phyloP scores from a whole-genome alignment of 2,888 invertebrate species.

The Dasypolia templi region DNA sequence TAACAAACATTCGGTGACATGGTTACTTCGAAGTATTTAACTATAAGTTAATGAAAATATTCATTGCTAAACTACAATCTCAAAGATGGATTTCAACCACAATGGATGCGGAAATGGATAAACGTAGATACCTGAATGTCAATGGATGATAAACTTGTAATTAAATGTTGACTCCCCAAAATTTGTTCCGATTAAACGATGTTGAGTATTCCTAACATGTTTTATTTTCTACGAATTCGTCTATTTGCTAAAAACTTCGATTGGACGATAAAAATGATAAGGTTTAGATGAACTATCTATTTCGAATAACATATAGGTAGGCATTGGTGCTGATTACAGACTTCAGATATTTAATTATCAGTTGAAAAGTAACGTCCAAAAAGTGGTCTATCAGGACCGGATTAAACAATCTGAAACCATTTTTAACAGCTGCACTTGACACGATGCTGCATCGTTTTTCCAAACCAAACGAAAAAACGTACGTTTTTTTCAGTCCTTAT shows the following conservation, averaged over 20 bases:
- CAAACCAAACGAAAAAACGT: too few species aligned
- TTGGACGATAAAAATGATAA: constrained; percentile 54
- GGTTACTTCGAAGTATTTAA: too few species aligned
- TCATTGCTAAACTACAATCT: too few species aligned
- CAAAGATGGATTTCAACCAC: too few species aligned
- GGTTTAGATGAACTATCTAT: constrained; percentile 11
- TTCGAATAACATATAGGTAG: neutral
- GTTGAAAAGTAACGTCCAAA: neutral
- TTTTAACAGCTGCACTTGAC: neutral
- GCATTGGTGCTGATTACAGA: neutral
- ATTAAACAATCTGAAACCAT: neutral
- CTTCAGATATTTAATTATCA: neutral
- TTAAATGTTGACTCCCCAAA: constrained; percentile 48
- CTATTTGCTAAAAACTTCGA: constrained; percentile 41
- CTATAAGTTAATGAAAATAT: too few species aligned
- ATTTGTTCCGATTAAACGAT: constrained; percentile 47
- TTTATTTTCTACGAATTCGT: constrained; percentile 43
- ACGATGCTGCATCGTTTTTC: neutral
- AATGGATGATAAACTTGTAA: constrained; percentile 49
- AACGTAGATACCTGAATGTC: neutral
- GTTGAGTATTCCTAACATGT: constrained; percentile 41
- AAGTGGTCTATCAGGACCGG: neutral
- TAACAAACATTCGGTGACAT: too few species aligned
- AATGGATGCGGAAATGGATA: neutral
- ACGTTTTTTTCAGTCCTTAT: constrained; percentile 33